Conservation (phyloP, 2,113 vertebrate genomes). For the Dicerorhinus sumatrensis region DNA sequence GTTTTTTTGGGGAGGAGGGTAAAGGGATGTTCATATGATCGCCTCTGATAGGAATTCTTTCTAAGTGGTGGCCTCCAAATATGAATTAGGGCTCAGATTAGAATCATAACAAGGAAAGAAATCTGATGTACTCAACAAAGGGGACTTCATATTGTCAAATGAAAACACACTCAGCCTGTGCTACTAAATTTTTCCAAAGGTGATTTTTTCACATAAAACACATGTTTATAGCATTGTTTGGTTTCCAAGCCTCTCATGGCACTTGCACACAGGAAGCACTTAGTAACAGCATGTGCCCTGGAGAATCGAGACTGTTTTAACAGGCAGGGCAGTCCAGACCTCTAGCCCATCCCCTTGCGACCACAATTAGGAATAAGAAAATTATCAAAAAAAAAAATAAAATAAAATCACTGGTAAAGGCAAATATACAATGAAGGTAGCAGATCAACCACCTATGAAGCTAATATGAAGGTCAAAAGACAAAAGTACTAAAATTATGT, state of each 20-base stretch:
- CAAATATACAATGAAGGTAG: no score
- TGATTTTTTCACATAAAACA: background rate
- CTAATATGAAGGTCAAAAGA: no score
- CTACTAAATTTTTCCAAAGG: background rate
- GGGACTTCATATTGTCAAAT: background rate
- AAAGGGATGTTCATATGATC: background rate
- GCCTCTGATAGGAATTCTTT: background rate
- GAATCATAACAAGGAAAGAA: background rate
- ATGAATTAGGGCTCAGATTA: slow-evolving; percentile 53
- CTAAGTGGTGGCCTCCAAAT: background rate
- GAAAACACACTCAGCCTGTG: background rate
- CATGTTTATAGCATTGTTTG: background rate
- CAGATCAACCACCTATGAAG: no score
- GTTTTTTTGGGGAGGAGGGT: slow-evolving; percentile 2
- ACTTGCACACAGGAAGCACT: background rate
- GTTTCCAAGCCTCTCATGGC: background rate
- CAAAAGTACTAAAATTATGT: no score
- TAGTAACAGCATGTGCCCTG: background rate
- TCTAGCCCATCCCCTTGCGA: no score
- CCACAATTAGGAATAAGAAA: no score
- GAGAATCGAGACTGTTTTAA: background rate
- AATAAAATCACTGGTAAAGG: no score
- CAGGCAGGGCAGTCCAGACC: rapidly evolving
- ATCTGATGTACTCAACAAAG: background rate
- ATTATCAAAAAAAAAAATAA: no score